Base-by-base conservation (phyloP, 1,140 invertebrate genomes). In the Diabrotica virgifera region DNA sequence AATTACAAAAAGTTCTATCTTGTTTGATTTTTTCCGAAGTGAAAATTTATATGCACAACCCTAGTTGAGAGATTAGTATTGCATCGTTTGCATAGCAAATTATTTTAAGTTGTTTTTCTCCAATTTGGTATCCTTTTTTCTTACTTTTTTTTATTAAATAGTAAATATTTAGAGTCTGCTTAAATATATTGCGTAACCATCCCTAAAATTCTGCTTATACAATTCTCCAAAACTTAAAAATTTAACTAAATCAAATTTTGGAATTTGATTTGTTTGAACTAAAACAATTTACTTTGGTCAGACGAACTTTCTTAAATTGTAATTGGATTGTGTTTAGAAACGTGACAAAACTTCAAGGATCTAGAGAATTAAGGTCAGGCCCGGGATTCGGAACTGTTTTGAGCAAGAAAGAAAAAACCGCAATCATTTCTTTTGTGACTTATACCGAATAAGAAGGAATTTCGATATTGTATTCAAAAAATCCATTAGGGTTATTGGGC, bases 241-340 rank as follows among this genome's bases (percentile, higher is more conserved):
- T 24, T 24, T 24, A 24, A 24, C 24, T 24, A 24, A 24, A 24
- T 46, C 6, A n/a, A 46, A 46, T 46, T 46, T 8, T 2, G 40
- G 40, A 46, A 46, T 46, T 46, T 46, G 40, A 46, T 46, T 46
- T 10, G n/a, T 46, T 46, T 46, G 8, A 46, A 46, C 40, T 46
- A n/a, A 5, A 46, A 46, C 40, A 46, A 46, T 46, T 46, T n/a
- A 46, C 40, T 46, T 46, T 46, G 40, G 40, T 46, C 40, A 46
- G n/a, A 46, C 8, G 8, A 46, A 46, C 40, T 46, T 46, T 46
- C 40, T 46, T 46, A 46, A 46, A 46, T 46, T 46, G 40, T 46
- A 46, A 46, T 46, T 46, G 40, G n/a, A 46, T 46, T 46, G 40
- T 46, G 40, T 46, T 46, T 46, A 46, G n/a, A n/a, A 46, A 46